These are phyloP conservation scores for Lynx canadensis DNA, from an alignment of 2,113 vertebrate species.

Conservation along the genomic window DNA sequence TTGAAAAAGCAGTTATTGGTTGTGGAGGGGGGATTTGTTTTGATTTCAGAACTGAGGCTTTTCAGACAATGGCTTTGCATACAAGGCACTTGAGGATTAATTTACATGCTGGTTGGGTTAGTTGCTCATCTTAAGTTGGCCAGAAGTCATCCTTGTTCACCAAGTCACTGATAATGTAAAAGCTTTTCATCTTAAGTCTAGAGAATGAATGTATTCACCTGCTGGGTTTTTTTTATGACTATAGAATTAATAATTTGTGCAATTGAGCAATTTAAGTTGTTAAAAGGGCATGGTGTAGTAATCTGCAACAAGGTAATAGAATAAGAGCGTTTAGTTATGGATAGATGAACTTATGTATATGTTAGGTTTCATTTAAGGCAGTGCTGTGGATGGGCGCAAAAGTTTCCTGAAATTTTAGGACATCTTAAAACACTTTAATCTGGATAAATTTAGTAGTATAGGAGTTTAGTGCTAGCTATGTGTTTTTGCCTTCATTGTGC, in stretches of 20 bases:
- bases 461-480: background rate
- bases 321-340: background rate
- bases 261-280: background rate
- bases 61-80: background rate
- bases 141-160: background rate
- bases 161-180: background rate
- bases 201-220: background rate
- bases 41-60: background rate
- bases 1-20: background rate
- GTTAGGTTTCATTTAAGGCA: background rate
- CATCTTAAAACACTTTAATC: background rate
- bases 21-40: background rate
- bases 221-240: background rate
- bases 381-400: background rate
- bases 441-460: background rate
- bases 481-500: background rate
- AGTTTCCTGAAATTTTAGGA: background rate
- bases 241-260: background rate
- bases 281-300: background rate
- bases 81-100: background rate
- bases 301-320: background rate
- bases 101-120: background rate
- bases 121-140: background rate
- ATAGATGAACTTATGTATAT: background rate
- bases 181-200: background rate